phyloP scores from a whole-genome alignment of 2,797 vertebrate species.

The Zenarchopterus dispar region DNA sequence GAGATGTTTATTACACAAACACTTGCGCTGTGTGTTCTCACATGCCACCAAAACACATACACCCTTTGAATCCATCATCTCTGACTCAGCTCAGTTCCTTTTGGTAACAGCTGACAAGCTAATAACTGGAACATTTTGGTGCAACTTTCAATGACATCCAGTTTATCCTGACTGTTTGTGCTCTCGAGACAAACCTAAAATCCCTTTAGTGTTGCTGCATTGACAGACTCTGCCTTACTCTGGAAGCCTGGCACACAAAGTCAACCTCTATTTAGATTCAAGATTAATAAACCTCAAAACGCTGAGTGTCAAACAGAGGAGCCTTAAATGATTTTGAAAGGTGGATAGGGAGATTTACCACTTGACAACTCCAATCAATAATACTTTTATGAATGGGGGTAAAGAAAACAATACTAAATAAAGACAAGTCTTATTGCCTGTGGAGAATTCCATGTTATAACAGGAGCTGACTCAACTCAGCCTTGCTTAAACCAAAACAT shows the following conservation, averaged over 20 bases:
- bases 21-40: conserved; percentile 3
- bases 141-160: conserved; percentile 18
- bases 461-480: too few species aligned
- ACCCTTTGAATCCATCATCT: conserved; percentile 24
- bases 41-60: conserved; percentile 1
- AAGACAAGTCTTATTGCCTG: too few species aligned
- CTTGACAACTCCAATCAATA: too few species aligned
- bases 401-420: too few species aligned
- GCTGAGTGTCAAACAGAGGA: too few species aligned
- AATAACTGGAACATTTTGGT: conserved; percentile 24
- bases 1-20: conserved; percentile 33
- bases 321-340: too few species aligned
- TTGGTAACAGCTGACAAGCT: conserved; percentile 21
- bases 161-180: conserved; percentile 2
- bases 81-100: conserved; percentile 35
- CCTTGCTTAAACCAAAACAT: too few species aligned
- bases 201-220: background rate
- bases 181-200: background rate
- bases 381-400: too few species aligned
- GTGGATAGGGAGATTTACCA: too few species aligned
- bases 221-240: background rate
- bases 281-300: too few species aligned
- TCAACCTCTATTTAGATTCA: background rate
- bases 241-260: background rate
- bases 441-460: too few species aligned